phyloP scores from a whole-genome alignment of 2,797 vertebrate species.

The Hapalemur alaotrensis region DNA sequence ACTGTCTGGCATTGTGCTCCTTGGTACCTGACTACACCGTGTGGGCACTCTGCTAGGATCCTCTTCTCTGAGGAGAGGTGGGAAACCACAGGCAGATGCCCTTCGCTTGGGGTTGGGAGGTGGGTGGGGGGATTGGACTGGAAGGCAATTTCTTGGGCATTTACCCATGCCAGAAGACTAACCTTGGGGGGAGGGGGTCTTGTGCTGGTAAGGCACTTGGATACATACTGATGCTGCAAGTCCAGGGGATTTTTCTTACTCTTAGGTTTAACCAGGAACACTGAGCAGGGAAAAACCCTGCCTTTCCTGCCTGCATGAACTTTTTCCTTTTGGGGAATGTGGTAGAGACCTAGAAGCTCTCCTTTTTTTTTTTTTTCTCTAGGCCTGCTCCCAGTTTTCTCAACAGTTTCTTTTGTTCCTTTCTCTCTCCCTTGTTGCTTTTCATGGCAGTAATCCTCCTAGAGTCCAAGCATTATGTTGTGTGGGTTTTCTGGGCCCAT shows the following conservation, averaged over 20 bases:
- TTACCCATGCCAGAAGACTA: constrained; percentile 62
- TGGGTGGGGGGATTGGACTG: constrained; percentile 58
- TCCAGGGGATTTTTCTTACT: constrained; percentile 72
- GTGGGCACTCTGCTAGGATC: constrained; percentile 78
- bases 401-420: constrained; percentile 59
- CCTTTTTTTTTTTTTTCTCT: constrained; percentile 52
- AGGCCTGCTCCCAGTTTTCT: constrained; percentile 65
- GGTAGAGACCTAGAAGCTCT: constrained; percentile 71
- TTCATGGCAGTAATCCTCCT: constrained; percentile 61
- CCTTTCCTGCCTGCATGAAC: constrained; percentile 82
- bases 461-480: constrained; percentile 48
- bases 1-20: constrained; percentile 81
- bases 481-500: constrained; percentile 47
- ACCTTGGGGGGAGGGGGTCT: not conserved
- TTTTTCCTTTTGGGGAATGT: constrained; percentile 76
- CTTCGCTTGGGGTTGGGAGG: constrained; percentile 59
- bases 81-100: constrained; percentile 79
- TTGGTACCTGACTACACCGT: constrained; percentile 82
- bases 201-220: constrained; percentile 69
- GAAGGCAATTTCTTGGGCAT: constrained; percentile 77
- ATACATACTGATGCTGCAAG: constrained; percentile 72
- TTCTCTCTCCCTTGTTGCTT: constrained; percentile 74
- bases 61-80: constrained; percentile 77
- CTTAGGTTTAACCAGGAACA: constrained; percentile 78
- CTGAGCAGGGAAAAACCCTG: constrained; percentile 75